phyloP scores from a whole-genome alignment of 2,797 vertebrate species.

The Heterohyrax brucei region DNA sequence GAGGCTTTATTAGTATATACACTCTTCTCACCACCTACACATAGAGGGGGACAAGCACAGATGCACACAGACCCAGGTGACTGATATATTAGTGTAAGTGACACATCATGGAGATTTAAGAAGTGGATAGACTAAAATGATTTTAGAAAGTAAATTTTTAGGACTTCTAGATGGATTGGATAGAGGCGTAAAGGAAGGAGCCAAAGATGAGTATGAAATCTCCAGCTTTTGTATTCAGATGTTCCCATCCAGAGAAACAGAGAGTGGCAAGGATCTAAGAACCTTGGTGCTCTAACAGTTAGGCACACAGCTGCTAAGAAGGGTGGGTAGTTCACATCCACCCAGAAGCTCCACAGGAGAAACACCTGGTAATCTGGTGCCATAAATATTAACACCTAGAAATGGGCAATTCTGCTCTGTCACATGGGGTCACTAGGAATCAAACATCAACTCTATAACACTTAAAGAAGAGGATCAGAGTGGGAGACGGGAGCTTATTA shows the following conservation, averaged over 20 bases:
- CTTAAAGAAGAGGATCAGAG: background rate
- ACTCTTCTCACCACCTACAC: background rate
- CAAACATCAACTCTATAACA: background rate
- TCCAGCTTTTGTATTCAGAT: background rate
- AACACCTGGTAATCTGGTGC: too few species aligned
- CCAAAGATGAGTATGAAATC: background rate
- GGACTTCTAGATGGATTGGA: background rate
- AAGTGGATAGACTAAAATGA: background rate
- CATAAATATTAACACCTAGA: background rate
- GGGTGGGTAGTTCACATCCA: too few species aligned
- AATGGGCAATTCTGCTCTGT: background rate
- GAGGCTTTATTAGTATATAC: background rate
- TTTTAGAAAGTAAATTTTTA: slow-evolving; percentile 6
- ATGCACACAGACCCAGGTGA: background rate
- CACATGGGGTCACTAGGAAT: background rate
- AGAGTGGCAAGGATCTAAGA: background rate
- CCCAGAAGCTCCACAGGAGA: too few species aligned
- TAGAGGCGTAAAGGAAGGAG: background rate
- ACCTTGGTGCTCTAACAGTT: background rate
- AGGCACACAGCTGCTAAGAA: background rate
- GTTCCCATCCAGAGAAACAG: background rate
- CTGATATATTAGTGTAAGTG: background rate
- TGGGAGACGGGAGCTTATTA: background rate
- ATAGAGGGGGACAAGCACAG: background rate
- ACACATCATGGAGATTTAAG: background rate